A percentile compares a stretch with the other conserved stretches of the same genome.
Conservation (phyloP, 1,140 invertebrate species). For the Laodelphax striatellus region DNA sequence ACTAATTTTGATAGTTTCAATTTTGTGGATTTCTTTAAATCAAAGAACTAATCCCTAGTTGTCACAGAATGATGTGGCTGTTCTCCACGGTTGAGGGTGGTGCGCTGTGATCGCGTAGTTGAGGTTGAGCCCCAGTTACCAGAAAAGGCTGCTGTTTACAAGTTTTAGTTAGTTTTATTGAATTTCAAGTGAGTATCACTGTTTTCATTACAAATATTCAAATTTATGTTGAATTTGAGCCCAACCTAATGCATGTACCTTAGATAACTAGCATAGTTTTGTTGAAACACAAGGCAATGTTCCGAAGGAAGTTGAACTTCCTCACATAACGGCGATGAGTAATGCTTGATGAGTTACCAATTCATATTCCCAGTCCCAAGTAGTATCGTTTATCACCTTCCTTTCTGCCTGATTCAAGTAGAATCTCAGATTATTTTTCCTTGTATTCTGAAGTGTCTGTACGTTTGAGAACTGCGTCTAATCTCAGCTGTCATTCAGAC, state of each 20-base stretch:
- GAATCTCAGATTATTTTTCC: not conserved
- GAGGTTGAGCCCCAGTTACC: slow-evolving; percentile 5
- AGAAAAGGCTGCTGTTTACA: not conserved
- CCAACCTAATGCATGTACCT: not conserved
- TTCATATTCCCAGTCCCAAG: not conserved
- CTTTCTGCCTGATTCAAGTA: not conserved
- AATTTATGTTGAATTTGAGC: not conserved
- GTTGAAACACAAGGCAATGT: not conserved
- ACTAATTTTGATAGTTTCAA: too few species aligned
- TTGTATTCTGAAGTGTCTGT: not conserved
- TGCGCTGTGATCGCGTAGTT: slow-evolving; percentile 8
- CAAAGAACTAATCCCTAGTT: too few species aligned
- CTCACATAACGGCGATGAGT: not conserved
- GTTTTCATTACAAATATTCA: not conserved
- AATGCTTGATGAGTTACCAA: not conserved
- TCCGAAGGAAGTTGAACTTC: slow-evolving; percentile 1
- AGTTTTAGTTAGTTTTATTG: not conserved
- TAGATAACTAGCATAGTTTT: not conserved
- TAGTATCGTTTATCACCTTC: not conserved
- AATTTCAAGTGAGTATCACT: not conserved
- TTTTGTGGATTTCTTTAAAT: too few species aligned
- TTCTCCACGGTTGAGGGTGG: slow-evolving; percentile 12
- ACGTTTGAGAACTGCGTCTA: slow-evolving; percentile 3
- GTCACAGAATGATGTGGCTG: slow-evolving; percentile 10
- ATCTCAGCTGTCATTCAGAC: not conserved